Percentiles rank a stretch among this genome's conserved stretches.
These are phyloP conservation scores for Mycetomoellerius zeteki DNA, from an alignment of 1,140 invertebrate species.

Conservation along the genomic window DNA sequence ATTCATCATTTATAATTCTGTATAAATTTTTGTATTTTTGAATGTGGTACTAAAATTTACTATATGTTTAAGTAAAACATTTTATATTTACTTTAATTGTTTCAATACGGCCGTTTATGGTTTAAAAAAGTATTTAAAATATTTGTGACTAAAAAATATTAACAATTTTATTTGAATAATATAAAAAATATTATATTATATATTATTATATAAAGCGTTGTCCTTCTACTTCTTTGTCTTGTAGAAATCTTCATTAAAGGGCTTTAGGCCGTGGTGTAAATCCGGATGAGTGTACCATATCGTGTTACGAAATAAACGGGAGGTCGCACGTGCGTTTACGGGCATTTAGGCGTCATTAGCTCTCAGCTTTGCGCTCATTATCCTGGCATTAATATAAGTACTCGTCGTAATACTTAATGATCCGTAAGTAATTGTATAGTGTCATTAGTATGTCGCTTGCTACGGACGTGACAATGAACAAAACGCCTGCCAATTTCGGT, in stretches of 20 bases:
- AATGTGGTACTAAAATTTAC: not conserved
- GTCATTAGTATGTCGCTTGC: constrained; percentile 76
- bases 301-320: constrained; percentile 64
- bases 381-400: constrained; percentile 78
- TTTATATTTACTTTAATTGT: constrained; percentile 1
- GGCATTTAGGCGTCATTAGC: constrained; percentile 65
- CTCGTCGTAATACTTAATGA: constrained; percentile 64
- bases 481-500: constrained; percentile 77
- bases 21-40: not conserved
- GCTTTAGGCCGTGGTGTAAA: not conserved
- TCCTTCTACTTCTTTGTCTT: not conserved
- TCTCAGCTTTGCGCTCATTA: constrained; percentile 76
- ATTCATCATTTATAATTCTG: not conserved
- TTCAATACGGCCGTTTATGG: not conserved
- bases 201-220: not conserved
- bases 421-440: constrained; percentile 80
- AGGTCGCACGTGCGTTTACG: constrained; percentile 65
- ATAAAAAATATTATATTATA: not conserved
- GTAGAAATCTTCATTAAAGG: not conserved
- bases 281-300: constrained; percentile 58
- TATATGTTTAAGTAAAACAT: not conserved
- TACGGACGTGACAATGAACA: constrained; percentile 74
- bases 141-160: not conserved
- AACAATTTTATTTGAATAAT: too few species aligned
- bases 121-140: not conserved